Evolutionary conservation across 2,888 invertebrate species (phyloP).

Genomic region (Drosophila planitibia): DNA sequence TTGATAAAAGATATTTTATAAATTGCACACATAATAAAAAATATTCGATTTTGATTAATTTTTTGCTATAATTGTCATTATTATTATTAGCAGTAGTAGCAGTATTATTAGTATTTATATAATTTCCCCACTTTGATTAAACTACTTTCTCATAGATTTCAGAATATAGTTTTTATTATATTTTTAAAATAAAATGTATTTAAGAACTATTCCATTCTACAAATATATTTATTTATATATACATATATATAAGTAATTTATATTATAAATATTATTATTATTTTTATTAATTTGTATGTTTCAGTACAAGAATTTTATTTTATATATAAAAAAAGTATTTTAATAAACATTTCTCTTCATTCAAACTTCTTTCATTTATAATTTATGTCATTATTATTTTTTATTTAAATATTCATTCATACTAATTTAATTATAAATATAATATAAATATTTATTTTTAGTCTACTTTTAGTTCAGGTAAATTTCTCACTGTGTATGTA

Average conservation of each 20-base stretch:
- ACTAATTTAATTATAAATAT: neutral
- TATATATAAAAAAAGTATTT: neutral
- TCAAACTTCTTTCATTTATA: neutral
- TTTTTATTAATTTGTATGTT: neutral
- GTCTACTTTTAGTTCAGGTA: neutral
- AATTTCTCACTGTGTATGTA: conserved; percentile 35
- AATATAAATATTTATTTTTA: neutral
- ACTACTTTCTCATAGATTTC: neutral
- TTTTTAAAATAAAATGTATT: neutral
- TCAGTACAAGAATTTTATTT: neutral
- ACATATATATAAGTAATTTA: neutral
- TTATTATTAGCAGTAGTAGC: neutral
- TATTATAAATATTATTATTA: neutral
- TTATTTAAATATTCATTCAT: neutral
- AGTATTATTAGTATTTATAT: neutral
- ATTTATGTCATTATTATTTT: neutral
- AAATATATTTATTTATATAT: neutral
- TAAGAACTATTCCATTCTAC: neutral
- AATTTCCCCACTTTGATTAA: neutral
- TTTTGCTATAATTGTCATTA: neutral
- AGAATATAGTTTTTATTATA: neutral
- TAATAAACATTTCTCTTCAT: neutral
- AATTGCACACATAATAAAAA: neutral
- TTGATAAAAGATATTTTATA: neutral
- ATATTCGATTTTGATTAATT: neutral